Evolutionary conservation across 1,140 invertebrate species (phyloP).

Genomic region (Hylyphantes graminicola): DNA sequence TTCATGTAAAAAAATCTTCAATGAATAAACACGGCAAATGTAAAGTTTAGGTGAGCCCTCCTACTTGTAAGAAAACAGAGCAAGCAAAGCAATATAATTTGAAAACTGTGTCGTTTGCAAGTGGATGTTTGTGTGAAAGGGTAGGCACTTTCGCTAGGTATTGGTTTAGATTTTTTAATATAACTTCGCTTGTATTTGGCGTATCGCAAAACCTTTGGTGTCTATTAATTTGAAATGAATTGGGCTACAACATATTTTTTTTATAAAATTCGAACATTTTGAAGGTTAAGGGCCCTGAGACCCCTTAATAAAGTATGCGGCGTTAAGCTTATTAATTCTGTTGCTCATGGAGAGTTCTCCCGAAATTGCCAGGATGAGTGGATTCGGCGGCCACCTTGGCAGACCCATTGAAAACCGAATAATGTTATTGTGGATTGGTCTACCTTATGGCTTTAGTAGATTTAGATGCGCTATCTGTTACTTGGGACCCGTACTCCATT

Average conservation of each 20-base stretch:
- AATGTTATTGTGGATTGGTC: too few species aligned
- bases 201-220: not conserved
- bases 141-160: not conserved
- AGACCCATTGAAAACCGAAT: too few species aligned
- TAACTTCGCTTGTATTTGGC: not conserved
- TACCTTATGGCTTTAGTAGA: too few species aligned
- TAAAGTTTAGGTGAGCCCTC: not conserved
- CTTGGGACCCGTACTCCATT: too few species aligned
- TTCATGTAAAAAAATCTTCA: not conserved
- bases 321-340: too few species aligned
- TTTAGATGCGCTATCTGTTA: too few species aligned
- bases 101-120: not conserved
- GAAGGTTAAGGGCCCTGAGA: not conserved
- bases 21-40: not conserved
- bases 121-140: not conserved
- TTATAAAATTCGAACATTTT: not conserved
- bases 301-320: too few species aligned
- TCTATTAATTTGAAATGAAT: not conserved
- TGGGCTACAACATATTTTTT: not conserved
- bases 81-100: not conserved
- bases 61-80: not conserved
- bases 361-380: too few species aligned
- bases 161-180: not conserved
- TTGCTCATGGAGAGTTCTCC: too few species aligned
- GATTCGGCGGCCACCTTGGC: too few species aligned